phyloP scores from a whole-genome alignment of 2,113 vertebrate genomes.

The Cepphus grylle region DNA sequence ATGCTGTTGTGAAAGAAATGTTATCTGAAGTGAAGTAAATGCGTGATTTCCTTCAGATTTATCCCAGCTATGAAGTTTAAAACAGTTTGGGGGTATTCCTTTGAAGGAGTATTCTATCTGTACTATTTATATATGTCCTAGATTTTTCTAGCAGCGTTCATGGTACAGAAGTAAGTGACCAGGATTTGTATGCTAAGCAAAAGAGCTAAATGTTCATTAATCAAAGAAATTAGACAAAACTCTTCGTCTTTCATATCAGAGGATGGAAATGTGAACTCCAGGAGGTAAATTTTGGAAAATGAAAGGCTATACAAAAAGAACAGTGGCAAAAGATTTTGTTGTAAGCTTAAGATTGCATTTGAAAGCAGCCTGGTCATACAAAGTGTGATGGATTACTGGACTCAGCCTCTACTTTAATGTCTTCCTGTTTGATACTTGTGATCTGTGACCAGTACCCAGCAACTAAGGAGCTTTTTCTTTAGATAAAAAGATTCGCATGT shows the following conservation, averaged over 20 bases:
- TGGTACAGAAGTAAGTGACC: not conserved
- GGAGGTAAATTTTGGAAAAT: slow-evolving; percentile 18
- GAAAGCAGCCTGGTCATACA: not conserved
- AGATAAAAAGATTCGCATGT: not conserved
- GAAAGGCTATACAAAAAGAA: not conserved
- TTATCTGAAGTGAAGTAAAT: not conserved
- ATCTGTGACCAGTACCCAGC: not conserved
- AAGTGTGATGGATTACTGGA: not conserved
- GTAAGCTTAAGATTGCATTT: not conserved
- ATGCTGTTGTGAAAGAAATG: not conserved
- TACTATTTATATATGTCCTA: not conserved
- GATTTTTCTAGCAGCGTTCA: not conserved
- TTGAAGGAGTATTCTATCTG: not conserved
- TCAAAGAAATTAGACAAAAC: not conserved
- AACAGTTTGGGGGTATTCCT: not conserved
- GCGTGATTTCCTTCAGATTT: not conserved
- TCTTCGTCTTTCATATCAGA: not conserved
- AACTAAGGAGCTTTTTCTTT: not conserved
- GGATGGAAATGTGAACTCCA: not conserved
- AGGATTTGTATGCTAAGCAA: not conserved
- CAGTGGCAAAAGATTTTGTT: not conserved
- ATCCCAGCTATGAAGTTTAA: not conserved
- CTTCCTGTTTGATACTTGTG: slow-evolving; percentile 18
- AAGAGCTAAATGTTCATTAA: not conserved
- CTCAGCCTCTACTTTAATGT: not conserved